Conservation (phyloP, 2,888 invertebrate genomes). For the Cephus pygmeus region DNA sequence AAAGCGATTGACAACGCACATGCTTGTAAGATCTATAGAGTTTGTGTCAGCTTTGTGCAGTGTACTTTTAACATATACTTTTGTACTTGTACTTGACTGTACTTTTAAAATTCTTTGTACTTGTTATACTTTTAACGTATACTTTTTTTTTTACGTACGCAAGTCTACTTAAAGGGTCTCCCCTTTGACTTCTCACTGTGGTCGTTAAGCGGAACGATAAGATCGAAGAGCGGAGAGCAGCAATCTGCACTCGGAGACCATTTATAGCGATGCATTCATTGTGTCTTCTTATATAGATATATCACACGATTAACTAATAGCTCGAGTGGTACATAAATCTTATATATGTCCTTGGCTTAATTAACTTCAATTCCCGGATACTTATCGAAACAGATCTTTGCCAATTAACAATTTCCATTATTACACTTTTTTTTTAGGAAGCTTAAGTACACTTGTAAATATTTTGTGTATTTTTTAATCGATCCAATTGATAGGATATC, state of each 20-base stretch:
- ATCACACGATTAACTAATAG: background rate
- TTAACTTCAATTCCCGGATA: background rate
- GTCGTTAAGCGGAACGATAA: background rate
- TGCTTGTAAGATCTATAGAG: background rate
- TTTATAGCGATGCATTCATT: background rate
- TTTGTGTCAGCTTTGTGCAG: background rate
- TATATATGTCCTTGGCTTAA: background rate
- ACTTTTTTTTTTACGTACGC: background rate
- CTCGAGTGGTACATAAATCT: background rate
- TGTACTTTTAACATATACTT: background rate
- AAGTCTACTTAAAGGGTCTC: background rate
- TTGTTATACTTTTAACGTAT: too few relatives aligned
- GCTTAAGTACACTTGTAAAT: background rate
- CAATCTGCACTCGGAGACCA: background rate
- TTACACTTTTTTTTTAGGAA: background rate
- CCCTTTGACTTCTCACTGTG: background rate
- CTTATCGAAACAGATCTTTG: background rate
- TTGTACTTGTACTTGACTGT: too few relatives aligned
- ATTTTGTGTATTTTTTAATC: background rate
- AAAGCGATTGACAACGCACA: background rate
- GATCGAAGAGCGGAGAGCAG: background rate
- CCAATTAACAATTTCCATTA: background rate
- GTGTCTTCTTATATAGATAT: background rate
- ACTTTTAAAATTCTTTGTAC: too few relatives aligned
- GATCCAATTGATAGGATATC: background rate